Evolutionary conservation across 2,113 vertebrate species (phyloP).

Genomic region (Zosterops hypoxanthus): DNA sequence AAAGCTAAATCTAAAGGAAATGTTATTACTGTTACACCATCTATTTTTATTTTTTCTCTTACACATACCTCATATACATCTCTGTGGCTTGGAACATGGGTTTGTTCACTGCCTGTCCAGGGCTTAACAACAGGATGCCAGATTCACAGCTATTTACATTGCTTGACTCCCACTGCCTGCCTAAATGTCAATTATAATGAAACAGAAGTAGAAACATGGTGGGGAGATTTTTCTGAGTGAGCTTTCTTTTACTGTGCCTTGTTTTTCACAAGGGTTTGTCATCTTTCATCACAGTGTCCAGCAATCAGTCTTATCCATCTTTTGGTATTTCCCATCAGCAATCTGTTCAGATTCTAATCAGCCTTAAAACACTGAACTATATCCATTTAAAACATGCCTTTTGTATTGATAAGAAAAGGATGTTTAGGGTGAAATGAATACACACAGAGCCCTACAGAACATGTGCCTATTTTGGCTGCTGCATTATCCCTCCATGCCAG

Average conservation of each 20-base stretch:
- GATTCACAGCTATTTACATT: conserved; percentile 16
- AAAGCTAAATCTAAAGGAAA: not conserved
- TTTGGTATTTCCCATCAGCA: not conserved
- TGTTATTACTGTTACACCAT: not conserved
- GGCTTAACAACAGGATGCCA: not conserved
- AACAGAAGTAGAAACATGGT: not conserved
- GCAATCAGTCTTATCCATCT: not conserved
- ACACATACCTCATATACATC: not conserved
- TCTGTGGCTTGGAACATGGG: not conserved
- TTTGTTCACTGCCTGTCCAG: not conserved
- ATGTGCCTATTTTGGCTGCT: not conserved
- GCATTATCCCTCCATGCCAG: not conserved
- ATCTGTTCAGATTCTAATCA: not conserved
- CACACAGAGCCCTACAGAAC: not conserved
- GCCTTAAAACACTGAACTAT: not conserved
- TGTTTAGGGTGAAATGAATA: not conserved
- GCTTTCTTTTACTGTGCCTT: not conserved
- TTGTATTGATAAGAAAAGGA: not conserved
- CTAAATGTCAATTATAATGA: not conserved
- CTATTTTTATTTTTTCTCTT: not conserved
- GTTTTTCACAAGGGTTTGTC: not conserved
- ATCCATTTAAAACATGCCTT: not conserved
- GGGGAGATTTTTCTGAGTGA: not conserved
- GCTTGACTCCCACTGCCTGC: conserved; percentile 3
- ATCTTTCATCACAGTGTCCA: not conserved